These are phyloP conservation scores for Turritopsis rubra DNA, from an alignment of 30 jellyfish, hydroid and myxozoan genomes.

Conservation along the genomic window DNA sequence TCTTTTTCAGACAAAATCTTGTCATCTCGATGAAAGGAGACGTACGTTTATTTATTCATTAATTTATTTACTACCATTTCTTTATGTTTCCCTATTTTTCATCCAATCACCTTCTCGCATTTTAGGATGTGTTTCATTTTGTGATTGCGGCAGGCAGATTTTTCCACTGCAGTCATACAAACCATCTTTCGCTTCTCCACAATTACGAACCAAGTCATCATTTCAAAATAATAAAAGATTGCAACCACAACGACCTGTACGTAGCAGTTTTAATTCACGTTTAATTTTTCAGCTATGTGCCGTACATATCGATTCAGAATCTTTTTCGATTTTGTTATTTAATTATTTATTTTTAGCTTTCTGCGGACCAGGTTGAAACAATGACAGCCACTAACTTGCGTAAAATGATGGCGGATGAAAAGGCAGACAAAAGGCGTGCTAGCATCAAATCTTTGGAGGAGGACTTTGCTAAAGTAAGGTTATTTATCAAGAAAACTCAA, in stretches of 20 bases:
- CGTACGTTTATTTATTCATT: background rate
- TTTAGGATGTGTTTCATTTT: background rate
- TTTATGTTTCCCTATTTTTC: background rate
- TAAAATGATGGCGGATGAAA: slow-evolving; percentile 7
- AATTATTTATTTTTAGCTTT: background rate
- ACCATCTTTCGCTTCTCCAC: background rate
- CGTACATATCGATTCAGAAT: too few species aligned
- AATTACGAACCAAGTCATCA: background rate
- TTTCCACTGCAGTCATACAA: background rate
- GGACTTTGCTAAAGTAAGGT: background rate
- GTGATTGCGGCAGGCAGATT: background rate
- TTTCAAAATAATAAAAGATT: background rate
- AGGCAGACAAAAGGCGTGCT: slow-evolving; percentile 1
- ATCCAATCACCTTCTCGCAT: background rate
- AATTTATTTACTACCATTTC: background rate
- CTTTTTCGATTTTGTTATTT: background rate
- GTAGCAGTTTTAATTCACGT: too few species aligned
- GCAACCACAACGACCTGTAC: background rate
- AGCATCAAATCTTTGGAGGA: slow-evolving; percentile 5
- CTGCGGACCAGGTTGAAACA: slow-evolving; percentile 7
- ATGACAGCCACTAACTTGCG: background rate
- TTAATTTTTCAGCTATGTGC: too few species aligned
- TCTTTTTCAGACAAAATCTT: background rate
- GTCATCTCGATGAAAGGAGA: background rate
- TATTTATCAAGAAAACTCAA: background rate